Conservation (phyloP, 1,140 invertebrate genomes). For the Acyrthosiphon pisum region DNA sequence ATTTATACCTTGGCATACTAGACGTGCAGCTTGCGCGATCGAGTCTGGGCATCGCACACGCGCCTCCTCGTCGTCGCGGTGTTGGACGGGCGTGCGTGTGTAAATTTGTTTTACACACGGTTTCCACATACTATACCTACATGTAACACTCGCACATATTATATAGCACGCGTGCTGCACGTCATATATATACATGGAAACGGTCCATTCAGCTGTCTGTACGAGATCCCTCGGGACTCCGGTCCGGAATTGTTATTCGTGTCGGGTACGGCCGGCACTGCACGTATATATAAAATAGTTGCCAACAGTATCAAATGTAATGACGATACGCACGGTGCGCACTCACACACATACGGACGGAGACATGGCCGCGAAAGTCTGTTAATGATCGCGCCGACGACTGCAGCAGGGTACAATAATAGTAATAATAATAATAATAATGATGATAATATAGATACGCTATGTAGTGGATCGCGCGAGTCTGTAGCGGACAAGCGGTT, state of each 20-base stretch:
- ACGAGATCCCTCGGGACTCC: not conserved
- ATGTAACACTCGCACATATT: not conserved
- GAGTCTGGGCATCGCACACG: not conserved
- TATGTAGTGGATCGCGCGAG: not conserved
- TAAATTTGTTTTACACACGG: constrained; percentile 3
- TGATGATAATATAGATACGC: no score
- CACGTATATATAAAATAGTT: constrained; percentile 27
- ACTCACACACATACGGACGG: not conserved
- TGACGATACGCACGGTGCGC: not conserved
- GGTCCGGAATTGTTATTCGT: constrained; percentile 18
- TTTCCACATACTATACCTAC: not conserved
- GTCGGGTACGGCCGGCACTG: not conserved
- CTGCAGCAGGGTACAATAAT: no score
- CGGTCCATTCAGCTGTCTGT: not conserved
- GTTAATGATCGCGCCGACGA: constrained; percentile 1
- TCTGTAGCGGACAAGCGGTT: constrained; percentile 18
- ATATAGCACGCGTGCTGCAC: not conserved
- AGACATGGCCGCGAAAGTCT: not conserved
- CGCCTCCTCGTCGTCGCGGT: not conserved
- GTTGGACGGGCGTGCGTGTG: not conserved
- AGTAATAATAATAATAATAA: no score
- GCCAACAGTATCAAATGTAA: constrained; percentile 8
- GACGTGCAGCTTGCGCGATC: not conserved
- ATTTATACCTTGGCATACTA: not conserved
- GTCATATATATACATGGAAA: not conserved